phyloP scores from a whole-genome alignment of 2,888 invertebrate genomes.

The Spisula subtruncata region DNA sequence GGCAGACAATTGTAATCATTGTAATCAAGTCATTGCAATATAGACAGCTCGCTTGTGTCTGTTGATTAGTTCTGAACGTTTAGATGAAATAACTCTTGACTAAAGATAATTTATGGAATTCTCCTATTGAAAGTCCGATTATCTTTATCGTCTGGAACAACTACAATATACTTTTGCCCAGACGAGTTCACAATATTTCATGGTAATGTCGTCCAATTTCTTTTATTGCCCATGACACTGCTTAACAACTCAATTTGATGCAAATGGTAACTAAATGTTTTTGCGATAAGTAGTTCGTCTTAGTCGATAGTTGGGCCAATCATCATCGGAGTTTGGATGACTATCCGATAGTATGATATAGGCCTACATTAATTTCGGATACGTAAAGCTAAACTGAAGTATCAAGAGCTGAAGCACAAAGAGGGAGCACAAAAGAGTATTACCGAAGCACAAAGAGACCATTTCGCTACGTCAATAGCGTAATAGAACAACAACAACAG shows the following conservation, averaged over 20 bases:
- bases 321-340: neutral
- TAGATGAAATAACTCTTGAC: neutral
- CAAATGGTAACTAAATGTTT: neutral
- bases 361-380: neutral
- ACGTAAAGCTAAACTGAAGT: too few species aligned
- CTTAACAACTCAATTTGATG: neutral
- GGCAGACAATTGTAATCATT: neutral
- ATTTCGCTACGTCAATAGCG: too few species aligned
- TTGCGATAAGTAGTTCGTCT: neutral
- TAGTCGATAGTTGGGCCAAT: neutral
- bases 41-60: neutral
- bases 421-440: too few species aligned
- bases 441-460: too few species aligned
- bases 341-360: neutral
- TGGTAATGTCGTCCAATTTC: neutral
- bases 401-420: too few species aligned
- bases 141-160: neutral
- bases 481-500: too few species aligned
- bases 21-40: neutral
- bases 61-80: neutral
- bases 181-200: neutral
- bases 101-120: neutral
- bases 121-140: neutral
- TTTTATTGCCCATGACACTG: neutral
- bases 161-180: neutral